Percentiles rank a stretch among this genome's conserved stretches.
phyloP scores from a whole-genome alignment of 2,113 vertebrate genomes.

The Pelecanus crispus region DNA sequence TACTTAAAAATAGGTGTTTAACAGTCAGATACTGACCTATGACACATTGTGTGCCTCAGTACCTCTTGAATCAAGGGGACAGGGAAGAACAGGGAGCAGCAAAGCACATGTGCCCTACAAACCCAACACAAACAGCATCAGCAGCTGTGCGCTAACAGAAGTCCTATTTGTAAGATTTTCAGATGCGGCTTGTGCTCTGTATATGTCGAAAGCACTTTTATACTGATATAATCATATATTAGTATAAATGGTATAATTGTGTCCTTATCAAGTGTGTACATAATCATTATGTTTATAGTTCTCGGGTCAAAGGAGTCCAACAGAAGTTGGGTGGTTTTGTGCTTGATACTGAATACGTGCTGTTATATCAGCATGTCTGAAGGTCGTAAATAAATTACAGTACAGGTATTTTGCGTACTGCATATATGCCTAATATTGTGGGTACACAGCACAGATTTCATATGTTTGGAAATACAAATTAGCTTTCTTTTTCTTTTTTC shows the following conservation, averaged over 20 bases:
- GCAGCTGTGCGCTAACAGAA: not conserved
- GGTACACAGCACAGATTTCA: not conserved
- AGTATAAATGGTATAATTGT: not conserved
- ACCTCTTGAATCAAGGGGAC: not conserved
- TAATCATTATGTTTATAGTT: not conserved
- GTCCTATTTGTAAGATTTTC: not conserved
- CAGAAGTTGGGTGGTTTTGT: not conserved
- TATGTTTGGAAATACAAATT: not conserved
- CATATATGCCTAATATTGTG: not conserved
- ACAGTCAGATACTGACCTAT: not conserved
- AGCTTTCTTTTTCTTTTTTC: not conserved
- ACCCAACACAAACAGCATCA: not conserved
- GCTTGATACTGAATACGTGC: not conserved
- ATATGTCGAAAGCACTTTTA: not conserved
- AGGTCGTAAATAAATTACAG: not conserved
- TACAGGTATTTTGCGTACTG: not conserved
- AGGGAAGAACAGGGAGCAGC: not conserved
- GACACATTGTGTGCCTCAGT: not conserved
- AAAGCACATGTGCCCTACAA: not conserved
- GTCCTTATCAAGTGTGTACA: slow-evolving; percentile 10
- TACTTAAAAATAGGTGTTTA: not conserved
- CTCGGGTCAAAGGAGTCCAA: not conserved
- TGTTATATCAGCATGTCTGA: not conserved
- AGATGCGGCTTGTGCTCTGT: not conserved
- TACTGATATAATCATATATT: not conserved